phyloP scores from a whole-genome alignment of 2,888 invertebrate species.

The Malachius bipustulatus region DNA sequence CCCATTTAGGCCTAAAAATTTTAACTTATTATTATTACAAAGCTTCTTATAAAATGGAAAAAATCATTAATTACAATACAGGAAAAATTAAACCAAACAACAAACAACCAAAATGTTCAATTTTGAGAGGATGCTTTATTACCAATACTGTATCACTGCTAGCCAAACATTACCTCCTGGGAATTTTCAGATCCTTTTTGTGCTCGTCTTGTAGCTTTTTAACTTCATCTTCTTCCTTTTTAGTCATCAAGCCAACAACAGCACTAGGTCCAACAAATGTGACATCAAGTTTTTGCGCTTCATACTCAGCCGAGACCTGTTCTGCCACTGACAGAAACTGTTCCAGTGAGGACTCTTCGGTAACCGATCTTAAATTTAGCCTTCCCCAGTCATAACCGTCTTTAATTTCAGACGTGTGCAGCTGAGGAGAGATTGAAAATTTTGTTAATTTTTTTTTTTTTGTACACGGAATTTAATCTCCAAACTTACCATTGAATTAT shows the following conservation, averaged over 20 bases:
- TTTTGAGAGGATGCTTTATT: not conserved
- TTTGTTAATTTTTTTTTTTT: constrained; percentile 18
- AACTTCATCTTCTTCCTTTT: constrained; percentile 43
- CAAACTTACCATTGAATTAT: constrained; percentile 57
- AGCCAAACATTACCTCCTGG: constrained; percentile 49
- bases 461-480: constrained; percentile 11
- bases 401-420: constrained; percentile 77
- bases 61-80: too few species aligned
- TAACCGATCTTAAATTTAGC: constrained; percentile 81
- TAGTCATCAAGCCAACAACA: constrained; percentile 47
- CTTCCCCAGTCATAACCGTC: constrained; percentile 89
- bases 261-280: constrained; percentile 56
- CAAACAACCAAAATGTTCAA: not conserved
- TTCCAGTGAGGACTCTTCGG: constrained; percentile 91
- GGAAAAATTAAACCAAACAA: not conserved
- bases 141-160: not conserved
- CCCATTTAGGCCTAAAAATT: constrained; percentile 65
- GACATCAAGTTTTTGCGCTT: constrained; percentile 79
- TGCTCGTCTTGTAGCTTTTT: constrained; percentile 46
- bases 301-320: constrained; percentile 87
- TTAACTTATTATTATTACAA: not conserved
- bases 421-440: constrained; percentile 37
- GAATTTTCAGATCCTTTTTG: constrained; percentile 60
- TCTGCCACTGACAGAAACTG: constrained; percentile 93
- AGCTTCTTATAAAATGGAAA: too few species aligned